Conservation (phyloP, 1,140 invertebrate species). For the Drosophila kohkoa region DNA sequence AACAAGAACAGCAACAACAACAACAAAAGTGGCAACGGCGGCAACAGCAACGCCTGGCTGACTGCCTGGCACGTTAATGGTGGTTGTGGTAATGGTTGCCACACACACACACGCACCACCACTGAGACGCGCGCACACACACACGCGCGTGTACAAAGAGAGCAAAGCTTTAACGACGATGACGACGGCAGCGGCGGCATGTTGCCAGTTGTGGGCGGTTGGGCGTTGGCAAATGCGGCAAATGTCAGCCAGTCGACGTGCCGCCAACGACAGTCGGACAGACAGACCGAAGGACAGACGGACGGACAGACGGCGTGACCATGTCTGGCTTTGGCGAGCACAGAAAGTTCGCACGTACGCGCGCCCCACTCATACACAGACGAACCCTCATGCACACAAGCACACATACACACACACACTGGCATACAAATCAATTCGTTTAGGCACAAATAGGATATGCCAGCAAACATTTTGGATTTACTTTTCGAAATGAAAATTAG, state of each 20-base stretch:
- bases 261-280: constrained; percentile 64
- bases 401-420: constrained; percentile 57
- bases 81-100: constrained; percentile 82
- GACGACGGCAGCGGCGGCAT: constrained; percentile 55
- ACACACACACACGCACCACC: constrained; percentile 48
- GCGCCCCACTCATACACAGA: constrained; percentile 51
- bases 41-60: constrained; percentile 71
- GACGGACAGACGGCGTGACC: constrained; percentile 77
- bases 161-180: constrained; percentile 53
- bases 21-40: constrained; percentile 55
- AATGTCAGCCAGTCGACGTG: constrained; percentile 81
- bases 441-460: constrained; percentile 76
- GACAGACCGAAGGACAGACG: constrained; percentile 57
- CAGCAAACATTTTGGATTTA: constrained; percentile 69
- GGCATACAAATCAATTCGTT: constrained; percentile 80
- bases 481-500: too few species aligned
- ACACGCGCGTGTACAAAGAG: constrained; percentile 37
- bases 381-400: constrained; percentile 34
- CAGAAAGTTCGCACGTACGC: constrained; percentile 69
- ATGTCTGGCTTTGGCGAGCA: constrained; percentile 81
- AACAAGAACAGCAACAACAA: constrained; percentile 58
- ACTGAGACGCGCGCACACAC: constrained; percentile 44
- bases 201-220: constrained; percentile 69
- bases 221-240: constrained; percentile 76
- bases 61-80: constrained; percentile 81